phyloP scores from a whole-genome alignment of 2,888 invertebrate genomes.

The Trichacis sp. region DNA sequence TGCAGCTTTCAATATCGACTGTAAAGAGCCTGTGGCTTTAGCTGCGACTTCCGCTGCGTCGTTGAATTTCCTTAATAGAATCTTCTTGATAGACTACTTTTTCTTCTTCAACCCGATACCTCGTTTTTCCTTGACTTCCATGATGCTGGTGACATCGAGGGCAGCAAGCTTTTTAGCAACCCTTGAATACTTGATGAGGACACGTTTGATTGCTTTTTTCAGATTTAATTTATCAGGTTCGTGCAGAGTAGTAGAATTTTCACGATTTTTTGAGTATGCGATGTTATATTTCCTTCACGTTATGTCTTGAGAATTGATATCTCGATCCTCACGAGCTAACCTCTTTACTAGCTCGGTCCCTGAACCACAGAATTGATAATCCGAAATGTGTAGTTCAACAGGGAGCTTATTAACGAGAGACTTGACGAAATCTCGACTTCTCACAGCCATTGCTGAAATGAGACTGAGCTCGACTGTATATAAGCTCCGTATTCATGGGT shows the following conservation, averaged over 20 bases:
- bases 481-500: too few relatives aligned
- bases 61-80: too few relatives aligned
- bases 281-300: constrained; percentile 43
- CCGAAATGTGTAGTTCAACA: too few relatives aligned
- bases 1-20: too few relatives aligned
- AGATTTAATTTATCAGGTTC: constrained; percentile 57
- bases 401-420: constrained; percentile 41
- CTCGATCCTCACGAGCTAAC: too few relatives aligned
- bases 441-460: background rate
- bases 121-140: too few relatives aligned
- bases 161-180: too few relatives aligned
- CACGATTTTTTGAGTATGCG: too few relatives aligned
- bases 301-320: constrained; percentile 43
- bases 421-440: constrained; percentile 10
- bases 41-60: constrained; percentile 11
- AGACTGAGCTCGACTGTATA: background rate
- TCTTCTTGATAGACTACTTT: constrained; percentile 26
- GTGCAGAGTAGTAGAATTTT: constrained; percentile 44
- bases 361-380: constrained; percentile 53
- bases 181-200: constrained; percentile 49
- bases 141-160: too few relatives aligned
- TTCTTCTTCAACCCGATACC: too few relatives aligned
- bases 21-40: too few relatives aligned
- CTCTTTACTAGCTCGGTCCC: constrained; percentile 42
- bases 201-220: constrained; percentile 53